Conservation (phyloP, 2,888 invertebrate genomes). For the Entomobrya multifasciata region DNA sequence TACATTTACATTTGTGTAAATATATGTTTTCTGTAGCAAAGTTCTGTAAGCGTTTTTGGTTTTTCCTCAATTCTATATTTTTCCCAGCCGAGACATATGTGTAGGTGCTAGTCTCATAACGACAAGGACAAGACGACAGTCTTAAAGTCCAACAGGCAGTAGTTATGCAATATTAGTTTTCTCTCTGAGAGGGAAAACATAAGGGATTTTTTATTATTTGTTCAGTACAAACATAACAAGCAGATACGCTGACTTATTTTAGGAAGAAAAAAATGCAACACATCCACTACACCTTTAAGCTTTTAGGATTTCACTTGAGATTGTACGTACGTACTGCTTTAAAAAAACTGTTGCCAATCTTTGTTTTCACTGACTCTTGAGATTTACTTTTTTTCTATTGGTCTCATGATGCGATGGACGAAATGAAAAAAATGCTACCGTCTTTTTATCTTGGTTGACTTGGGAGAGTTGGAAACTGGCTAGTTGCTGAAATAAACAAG, state of each 20-base stretch:
- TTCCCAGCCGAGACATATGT: too few relatives aligned
- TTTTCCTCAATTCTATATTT: too few relatives aligned
- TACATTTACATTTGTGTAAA: too few relatives aligned
- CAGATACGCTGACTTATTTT: not conserved
- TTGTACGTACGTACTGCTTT: too few relatives aligned
- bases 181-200: conserved; percentile 11
- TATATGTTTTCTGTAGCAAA: too few relatives aligned
- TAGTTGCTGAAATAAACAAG: not conserved
- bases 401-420: not conserved
- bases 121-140: too few relatives aligned
- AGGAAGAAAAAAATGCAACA: not conserved
- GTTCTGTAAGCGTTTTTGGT: too few relatives aligned
- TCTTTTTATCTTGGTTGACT: too few relatives aligned
- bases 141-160: too few relatives aligned
- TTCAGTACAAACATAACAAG: not conserved
- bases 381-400: conserved; percentile 23
- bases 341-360: conserved; percentile 27
- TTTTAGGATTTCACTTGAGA: conserved; percentile 8
- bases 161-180: conserved; percentile 22
- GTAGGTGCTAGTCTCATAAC: too few relatives aligned
- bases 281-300: conserved; percentile 9
- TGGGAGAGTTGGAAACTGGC: not conserved
- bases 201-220: conserved; percentile 2
- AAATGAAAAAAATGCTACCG: not conserved
- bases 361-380: conserved; percentile 10